A percentile compares a stretch with the other conserved stretches of the same genome.
Evolutionary conservation across 2,888 invertebrate species (phyloP).

Genomic region (Dasysyrphus tricinctus): DNA sequence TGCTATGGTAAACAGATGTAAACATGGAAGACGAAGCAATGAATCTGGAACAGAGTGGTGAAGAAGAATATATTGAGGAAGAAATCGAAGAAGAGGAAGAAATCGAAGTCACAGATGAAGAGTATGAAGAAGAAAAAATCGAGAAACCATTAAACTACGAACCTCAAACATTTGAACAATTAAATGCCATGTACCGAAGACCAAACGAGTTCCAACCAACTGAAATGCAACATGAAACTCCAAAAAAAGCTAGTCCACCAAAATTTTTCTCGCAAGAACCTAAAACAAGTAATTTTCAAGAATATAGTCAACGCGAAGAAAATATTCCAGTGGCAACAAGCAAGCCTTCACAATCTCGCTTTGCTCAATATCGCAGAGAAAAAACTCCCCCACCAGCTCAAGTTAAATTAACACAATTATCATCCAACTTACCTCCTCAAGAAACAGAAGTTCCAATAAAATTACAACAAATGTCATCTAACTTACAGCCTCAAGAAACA

Average conservation of each 20-base stretch:
- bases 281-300: slow-evolving; percentile 33
- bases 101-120: slow-evolving; percentile 74
- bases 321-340: slow-evolving; percentile 3
- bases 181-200: slow-evolving; percentile 80
- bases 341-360: slow-evolving; percentile 43
- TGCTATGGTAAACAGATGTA: slow-evolving; percentile 78
- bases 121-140: slow-evolving; percentile 68
- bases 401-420: too few species aligned
- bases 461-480: slow-evolving; percentile 30
- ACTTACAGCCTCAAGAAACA: slow-evolving; percentile 41
- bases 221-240: slow-evolving; percentile 80
- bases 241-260: slow-evolving; percentile 35
- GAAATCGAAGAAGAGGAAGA: slow-evolving; percentile 82
- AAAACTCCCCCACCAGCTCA: slow-evolving; percentile 31
- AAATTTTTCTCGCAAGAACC: slow-evolving; percentile 23
- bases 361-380: slow-evolving; percentile 50
- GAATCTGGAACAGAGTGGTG: slow-evolving; percentile 78
- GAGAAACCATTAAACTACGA: slow-evolving; percentile 79
- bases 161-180: slow-evolving; percentile 81
- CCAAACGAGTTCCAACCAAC: slow-evolving; percentile 71
- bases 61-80: slow-evolving; percentile 80
- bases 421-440: too few species aligned
- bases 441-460: slow-evolving; percentile 19
- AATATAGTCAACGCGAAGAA: slow-evolving; percentile 21
- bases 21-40: slow-evolving; percentile 79